Conservation (phyloP, 1,140 invertebrate genomes). For the Dufourea novaeangliae region DNA sequence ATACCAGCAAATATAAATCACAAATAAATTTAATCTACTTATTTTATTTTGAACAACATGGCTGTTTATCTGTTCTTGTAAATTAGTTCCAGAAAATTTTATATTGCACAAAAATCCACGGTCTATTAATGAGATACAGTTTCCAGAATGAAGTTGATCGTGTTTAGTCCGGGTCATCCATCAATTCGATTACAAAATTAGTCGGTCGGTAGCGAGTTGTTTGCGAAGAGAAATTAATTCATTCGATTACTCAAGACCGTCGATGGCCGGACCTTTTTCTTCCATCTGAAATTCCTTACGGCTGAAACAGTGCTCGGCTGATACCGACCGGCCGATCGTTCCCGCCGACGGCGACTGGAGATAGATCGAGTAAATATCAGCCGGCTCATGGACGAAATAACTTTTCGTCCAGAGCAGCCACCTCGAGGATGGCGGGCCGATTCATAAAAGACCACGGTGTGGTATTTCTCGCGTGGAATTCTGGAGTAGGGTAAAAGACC, state of each 20-base stretch:
- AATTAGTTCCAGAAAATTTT: too few relatives aligned
- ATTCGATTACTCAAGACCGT: background rate
- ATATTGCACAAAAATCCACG: too few relatives aligned
- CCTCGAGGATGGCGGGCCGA: background rate
- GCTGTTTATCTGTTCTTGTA: too few relatives aligned
- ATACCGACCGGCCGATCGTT: background rate
- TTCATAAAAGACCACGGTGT: conserved; percentile 5
- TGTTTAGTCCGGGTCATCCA: conserved; percentile 2
- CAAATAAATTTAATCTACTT: too few relatives aligned
- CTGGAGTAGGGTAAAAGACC: too few relatives aligned
- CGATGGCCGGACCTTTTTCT: background rate
- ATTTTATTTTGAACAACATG: too few relatives aligned
- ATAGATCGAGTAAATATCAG: conserved; percentile 18
- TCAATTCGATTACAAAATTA: conserved; percentile 18
- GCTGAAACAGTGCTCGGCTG: background rate
- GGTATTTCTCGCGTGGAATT: background rate
- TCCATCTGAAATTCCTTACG: background rate
- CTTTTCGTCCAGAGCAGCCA: background rate
- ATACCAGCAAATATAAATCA: too few relatives aligned
- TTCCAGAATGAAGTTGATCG: background rate
- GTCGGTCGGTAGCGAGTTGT: background rate
- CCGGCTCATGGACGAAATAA: conserved; percentile 13
- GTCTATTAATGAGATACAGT: background rate
- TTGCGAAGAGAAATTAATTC: conserved; percentile 18
- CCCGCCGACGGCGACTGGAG: background rate